Evolutionary conservation across 2,113 vertebrate genomes (phyloP).

Genomic region (Perognathus longimembris): DNA sequence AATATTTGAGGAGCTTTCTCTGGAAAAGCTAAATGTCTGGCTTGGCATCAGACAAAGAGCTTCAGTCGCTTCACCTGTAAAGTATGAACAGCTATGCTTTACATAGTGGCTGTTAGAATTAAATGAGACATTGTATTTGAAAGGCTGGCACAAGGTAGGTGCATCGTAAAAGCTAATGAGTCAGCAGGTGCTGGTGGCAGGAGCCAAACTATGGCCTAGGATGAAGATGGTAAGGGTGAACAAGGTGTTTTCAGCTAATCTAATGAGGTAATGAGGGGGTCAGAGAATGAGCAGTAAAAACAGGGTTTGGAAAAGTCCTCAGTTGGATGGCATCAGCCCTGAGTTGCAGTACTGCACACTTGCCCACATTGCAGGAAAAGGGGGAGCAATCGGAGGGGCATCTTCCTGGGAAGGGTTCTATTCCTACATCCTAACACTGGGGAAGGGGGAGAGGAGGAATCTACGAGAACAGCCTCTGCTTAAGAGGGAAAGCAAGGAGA

Average conservation of each 20-base stretch:
- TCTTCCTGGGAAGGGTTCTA: background rate
- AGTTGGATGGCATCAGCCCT: background rate
- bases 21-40: background rate
- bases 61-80: background rate
- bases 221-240: background rate
- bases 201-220: background rate
- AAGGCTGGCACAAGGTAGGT: too few relatives aligned
- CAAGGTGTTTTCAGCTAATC: background rate
- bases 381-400: background rate
- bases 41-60: background rate
- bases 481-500: background rate
- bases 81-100: background rate
- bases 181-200: background rate
- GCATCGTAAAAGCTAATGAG: background rate
- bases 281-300: too few relatives aligned
- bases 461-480: background rate
- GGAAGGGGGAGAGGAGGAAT: background rate
- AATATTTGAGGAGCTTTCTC: background rate
- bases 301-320: background rate
- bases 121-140: background rate
- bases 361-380: too few relatives aligned
- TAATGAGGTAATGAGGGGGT: too few relatives aligned
- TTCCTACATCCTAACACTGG: background rate
- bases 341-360: background rate
- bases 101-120: background rate